Conservation (phyloP, 2,888 invertebrate genomes). For the Netelia inedita region DNA sequence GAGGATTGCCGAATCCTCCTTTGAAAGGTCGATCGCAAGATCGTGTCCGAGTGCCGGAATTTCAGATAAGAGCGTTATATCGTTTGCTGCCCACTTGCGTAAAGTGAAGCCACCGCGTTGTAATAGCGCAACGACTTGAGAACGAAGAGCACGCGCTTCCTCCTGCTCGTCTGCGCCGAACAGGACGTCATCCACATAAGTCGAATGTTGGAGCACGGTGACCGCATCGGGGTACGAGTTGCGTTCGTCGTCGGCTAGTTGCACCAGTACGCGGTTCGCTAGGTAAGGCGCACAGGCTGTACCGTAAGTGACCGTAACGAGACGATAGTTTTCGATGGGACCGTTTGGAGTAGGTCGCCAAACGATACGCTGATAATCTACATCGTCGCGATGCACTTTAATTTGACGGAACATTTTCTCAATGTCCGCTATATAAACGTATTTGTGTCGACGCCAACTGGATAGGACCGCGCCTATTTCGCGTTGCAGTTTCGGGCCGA, state of each 20-base stretch:
- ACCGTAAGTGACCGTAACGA: conserved; percentile 65
- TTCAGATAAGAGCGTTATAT: not conserved
- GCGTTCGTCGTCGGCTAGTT: conserved; percentile 65
- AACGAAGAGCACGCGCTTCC: not conserved
- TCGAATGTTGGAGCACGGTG: conserved; percentile 54
- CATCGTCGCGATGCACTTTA: conserved; percentile 49
- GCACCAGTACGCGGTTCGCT: conserved; percentile 69
- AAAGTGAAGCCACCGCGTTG: conserved; percentile 13
- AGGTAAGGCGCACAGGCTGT: conserved; percentile 70
- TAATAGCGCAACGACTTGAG: not conserved
- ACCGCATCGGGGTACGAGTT: conserved; percentile 63
- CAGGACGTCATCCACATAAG: conserved; percentile 71
- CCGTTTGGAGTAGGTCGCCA: conserved; percentile 46
- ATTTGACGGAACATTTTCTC: conserved; percentile 67
- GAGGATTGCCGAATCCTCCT: not conserved
- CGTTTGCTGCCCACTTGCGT: conserved; percentile 21
- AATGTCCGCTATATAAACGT: conserved; percentile 62
- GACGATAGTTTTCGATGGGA: conserved; percentile 37
- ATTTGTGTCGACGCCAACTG: conserved; percentile 56
- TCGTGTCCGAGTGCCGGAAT: not conserved
- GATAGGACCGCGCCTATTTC: conserved; percentile 36
- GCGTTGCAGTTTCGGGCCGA: conserved; percentile 50
- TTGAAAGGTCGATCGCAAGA: not conserved
- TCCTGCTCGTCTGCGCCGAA: conserved; percentile 40
- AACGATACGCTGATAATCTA: conserved; percentile 62